Evolutionary conservation across 2,113 vertebrate species (phyloP).

Genomic region (Xenopus borealis): DNA sequence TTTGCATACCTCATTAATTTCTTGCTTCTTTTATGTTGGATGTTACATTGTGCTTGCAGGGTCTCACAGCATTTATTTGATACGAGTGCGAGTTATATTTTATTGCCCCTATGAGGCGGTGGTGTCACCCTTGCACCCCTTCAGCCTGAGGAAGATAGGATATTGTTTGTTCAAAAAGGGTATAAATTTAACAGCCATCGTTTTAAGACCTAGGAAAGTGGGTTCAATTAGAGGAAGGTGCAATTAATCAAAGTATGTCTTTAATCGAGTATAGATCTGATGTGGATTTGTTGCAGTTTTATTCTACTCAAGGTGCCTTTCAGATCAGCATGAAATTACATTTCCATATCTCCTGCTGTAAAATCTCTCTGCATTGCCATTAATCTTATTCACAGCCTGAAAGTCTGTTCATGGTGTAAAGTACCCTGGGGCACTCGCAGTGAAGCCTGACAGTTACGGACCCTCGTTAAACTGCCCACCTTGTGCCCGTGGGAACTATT

Average conservation of each 20-base stretch:
- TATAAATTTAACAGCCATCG: too few relatives aligned
- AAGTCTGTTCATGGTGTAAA: background rate
- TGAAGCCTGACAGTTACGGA: background rate
- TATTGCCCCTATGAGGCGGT: too few relatives aligned
- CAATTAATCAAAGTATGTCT: background rate
- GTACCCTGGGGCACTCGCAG: background rate
- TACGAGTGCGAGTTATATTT: too few relatives aligned
- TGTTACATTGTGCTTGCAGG: too few relatives aligned
- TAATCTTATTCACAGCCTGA: background rate
- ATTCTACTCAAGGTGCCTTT: background rate
- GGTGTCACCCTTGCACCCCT: too few relatives aligned
- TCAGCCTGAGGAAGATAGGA: too few relatives aligned
- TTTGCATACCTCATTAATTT: too few relatives aligned
- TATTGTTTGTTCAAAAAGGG: too few relatives aligned
- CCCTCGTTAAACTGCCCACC: background rate
- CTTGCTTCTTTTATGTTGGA: too few relatives aligned
- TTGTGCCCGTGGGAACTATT: background rate
- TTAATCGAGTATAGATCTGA: background rate
- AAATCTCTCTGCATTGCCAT: background rate
- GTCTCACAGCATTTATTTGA: too few relatives aligned
- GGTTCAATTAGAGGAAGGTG: too few relatives aligned
- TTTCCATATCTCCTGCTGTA: background rate
- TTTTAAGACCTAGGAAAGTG: too few relatives aligned
- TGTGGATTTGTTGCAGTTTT: background rate
- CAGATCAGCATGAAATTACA: slow-evolving; percentile 5